These are phyloP conservation scores for Bos indicus DNA, from an alignment of 2,113 vertebrate genomes.

Conservation along the genomic window DNA sequence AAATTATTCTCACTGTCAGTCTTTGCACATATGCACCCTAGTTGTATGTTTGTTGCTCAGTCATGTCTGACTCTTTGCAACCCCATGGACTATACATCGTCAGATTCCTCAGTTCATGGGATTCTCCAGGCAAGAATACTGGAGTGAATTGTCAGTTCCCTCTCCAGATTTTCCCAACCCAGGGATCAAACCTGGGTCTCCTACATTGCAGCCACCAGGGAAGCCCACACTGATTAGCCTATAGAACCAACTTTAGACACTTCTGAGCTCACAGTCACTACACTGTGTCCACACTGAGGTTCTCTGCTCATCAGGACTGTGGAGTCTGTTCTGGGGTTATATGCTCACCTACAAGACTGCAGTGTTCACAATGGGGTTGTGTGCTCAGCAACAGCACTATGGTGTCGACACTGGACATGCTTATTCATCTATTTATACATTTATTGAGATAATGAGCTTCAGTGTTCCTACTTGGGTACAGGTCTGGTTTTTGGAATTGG, in stretches of 20 bases:
- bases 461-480: background rate
- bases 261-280: background rate
- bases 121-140: too few relatives aligned
- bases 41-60: too few relatives aligned
- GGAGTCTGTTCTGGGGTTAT: background rate
- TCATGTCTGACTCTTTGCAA: too few relatives aligned
- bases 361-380: too few relatives aligned
- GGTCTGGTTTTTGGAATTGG: background rate
- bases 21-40: too few relatives aligned
- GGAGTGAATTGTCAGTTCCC: too few relatives aligned
- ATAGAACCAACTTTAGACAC: too few relatives aligned
- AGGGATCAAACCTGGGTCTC: background rate
- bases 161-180: too few relatives aligned
- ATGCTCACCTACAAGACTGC: too few relatives aligned
- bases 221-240: background rate
- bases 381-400: fast-evolving
- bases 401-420: background rate
- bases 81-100: too few relatives aligned
- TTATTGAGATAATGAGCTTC: too few relatives aligned
- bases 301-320: background rate
- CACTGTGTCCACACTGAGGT: background rate
- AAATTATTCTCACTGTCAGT: background rate
- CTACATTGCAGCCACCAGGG: background rate
- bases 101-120: too few relatives aligned
- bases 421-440: background rate